A percentile compares a stretch with the other conserved stretches of the same genome.
phyloP scores from a whole-genome alignment of 2,113 vertebrate species.

The Lathamus discolor region DNA sequence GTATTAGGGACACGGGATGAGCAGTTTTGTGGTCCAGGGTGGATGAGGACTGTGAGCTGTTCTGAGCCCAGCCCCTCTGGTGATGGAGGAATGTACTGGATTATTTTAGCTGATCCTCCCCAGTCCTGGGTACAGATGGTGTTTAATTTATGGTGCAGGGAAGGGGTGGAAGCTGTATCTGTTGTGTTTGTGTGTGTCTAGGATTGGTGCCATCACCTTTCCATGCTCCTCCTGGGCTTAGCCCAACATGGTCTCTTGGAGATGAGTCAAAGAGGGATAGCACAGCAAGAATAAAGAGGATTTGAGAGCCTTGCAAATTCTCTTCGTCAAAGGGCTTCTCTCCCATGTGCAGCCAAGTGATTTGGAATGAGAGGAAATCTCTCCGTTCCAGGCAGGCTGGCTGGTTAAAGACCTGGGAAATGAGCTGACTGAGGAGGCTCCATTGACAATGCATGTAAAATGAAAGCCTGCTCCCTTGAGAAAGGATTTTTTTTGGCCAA shows the following conservation, averaged over 20 bases:
- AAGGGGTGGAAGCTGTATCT: background rate
- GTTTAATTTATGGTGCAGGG: background rate
- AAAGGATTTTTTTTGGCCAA: background rate
- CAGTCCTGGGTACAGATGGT: background rate
- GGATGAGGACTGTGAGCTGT: background rate
- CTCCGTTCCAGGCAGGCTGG: background rate
- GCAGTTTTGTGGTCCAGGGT: background rate
- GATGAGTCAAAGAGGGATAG: background rate
- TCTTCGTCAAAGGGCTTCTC: background rate
- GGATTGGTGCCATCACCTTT: background rate
- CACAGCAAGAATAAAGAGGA: background rate
- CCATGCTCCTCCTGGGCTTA: background rate
- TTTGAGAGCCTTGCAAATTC: constrained; percentile 30
- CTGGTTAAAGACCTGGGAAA: constrained; percentile 45
- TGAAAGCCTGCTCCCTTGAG: background rate
- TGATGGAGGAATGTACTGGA: background rate
- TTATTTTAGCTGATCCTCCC: background rate
- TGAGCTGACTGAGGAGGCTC: constrained; percentile 36
- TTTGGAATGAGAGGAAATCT: constrained; percentile 32
- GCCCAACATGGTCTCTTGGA: background rate
- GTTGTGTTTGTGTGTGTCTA: background rate
- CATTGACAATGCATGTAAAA: constrained; percentile 18
- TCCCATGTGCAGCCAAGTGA: constrained; percentile 35
- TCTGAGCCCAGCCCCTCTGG: background rate
- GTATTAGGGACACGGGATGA: background rate